Evolutionary conservation across 2,888 invertebrate genomes (phyloP).

Genomic region (Nasonovia ribisnigri): DNA sequence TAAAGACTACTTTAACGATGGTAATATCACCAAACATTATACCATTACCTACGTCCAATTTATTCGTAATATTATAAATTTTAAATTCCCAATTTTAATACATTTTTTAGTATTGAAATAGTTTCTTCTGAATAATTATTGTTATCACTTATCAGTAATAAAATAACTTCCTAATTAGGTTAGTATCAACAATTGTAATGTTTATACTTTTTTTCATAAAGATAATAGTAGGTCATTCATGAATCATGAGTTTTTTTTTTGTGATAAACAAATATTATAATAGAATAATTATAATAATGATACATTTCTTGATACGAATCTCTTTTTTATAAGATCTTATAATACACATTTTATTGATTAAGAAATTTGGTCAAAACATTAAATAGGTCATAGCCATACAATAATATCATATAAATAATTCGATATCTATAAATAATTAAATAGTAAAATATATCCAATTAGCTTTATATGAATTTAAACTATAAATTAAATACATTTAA

Average conservation of each 20-base stretch:
- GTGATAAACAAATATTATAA: background rate
- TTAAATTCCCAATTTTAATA: background rate
- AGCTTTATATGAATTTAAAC: background rate
- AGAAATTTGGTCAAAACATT: background rate
- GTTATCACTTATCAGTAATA: background rate
- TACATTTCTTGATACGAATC: background rate
- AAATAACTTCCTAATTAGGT: background rate
- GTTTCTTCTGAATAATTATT: background rate
- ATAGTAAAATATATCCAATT: background rate
- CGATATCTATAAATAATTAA: background rate
- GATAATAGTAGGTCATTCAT: conserved; percentile 5
- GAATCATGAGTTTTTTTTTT: background rate
- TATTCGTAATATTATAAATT: background rate
- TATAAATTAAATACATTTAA: background rate
- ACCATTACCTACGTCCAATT: background rate
- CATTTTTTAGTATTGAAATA: background rate
- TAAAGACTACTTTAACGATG: background rate
- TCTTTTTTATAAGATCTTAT: background rate
- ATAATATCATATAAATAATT: background rate
- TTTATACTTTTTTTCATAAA: background rate
- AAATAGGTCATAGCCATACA: background rate
- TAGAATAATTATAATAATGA: background rate
- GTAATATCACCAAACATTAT: background rate
- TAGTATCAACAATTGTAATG: background rate
- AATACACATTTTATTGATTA: background rate